Evolutionary conservation across 2,797 vertebrate genomes (phyloP).

Genomic region (Myiotriccus ornatus): DNA sequence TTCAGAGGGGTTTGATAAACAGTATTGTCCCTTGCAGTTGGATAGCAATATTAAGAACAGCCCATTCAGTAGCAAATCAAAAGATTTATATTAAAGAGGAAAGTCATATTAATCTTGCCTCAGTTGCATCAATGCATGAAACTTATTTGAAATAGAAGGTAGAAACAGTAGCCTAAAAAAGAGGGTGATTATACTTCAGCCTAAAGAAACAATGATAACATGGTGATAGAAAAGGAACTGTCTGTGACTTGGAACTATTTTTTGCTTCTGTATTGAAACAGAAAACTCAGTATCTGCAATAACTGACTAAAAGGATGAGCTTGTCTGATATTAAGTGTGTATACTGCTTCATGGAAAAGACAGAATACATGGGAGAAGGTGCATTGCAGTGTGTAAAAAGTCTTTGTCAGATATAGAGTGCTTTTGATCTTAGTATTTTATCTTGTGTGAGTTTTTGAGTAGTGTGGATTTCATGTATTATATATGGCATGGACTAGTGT

Average conservation of each 20-base stretch:
- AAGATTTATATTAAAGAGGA: conserved; percentile 63
- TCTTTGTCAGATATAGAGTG: neutral
- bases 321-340: neutral
- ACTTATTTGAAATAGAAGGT: conserved; percentile 44
- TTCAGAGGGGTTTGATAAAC: conserved; percentile 60
- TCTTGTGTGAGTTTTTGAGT: conserved; percentile 15
- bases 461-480: conserved; percentile 17
- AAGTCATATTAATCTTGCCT: conserved; percentile 61
- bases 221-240: conserved; percentile 3
- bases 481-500: neutral
- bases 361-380: conserved; percentile 5
- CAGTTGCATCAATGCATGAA: conserved; percentile 32
- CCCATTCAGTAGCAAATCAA: conserved; percentile 64
- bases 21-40: conserved; percentile 57
- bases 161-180: conserved; percentile 49
- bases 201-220: neutral
- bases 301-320: conserved; percentile 12
- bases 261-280: conserved; percentile 1
- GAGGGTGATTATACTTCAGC: neutral
- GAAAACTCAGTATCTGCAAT: conserved; percentile 5
- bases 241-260: conserved; percentile 20
- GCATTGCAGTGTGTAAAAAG: conserved; percentile 2
- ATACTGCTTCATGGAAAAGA: neutral
- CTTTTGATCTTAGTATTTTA: conserved; percentile 17
- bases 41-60: conserved; percentile 53